Evolutionary conservation across 2,113 vertebrate species (phyloP), one percentile per base, ranked within the genome.

Genomic region (Marmota flaviventris): DNA sequence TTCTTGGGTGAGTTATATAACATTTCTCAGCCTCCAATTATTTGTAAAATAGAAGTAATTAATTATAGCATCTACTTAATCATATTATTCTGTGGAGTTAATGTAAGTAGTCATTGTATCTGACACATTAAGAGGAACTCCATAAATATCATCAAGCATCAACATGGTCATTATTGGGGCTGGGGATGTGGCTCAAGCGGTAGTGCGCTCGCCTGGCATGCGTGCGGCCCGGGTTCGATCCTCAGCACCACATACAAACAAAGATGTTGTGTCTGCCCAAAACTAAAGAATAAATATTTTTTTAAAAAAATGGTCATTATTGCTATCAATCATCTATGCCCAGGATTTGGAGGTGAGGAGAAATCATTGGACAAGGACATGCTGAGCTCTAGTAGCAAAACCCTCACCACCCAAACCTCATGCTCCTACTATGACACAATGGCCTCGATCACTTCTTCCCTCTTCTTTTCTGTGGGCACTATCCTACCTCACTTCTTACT

Each of bases 31-130:
- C 39, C 17, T 93, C 18, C 18, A 75, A 70, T 88, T 89, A 87
- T 63, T 87, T 95, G 29, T 73, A 95, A 93, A 90, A 79, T 37
- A 83, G 20, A 91, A 12, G 3, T 81, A 73, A 42, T 39, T 95
- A 39, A 56, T 48, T 94, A 58, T 0, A 37, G 53, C 22, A 79
- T 22, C 32, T 63, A 24, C 72, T 89, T 95, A 70, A 73, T 72
- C 53, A 77, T 39, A 72, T 81, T 58, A 22, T 48, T 91, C n/a
- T 58, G 37, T 73, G 34, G n/a, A 76, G 16, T 56, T 70, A 82
- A 89, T 51, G 8, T 24, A 45, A 34, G 12, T 69, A 73, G 84
- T 85, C 92, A n/a, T 58, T 56, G 8, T 42, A n/a, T 45, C n/a
- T 73, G 39, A 45, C 17, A 77, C 45, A 20, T 45, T 10, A 61